Base-by-base conservation (phyloP, 2,113 vertebrate species). In the Scophthalmus maximus region DNA sequence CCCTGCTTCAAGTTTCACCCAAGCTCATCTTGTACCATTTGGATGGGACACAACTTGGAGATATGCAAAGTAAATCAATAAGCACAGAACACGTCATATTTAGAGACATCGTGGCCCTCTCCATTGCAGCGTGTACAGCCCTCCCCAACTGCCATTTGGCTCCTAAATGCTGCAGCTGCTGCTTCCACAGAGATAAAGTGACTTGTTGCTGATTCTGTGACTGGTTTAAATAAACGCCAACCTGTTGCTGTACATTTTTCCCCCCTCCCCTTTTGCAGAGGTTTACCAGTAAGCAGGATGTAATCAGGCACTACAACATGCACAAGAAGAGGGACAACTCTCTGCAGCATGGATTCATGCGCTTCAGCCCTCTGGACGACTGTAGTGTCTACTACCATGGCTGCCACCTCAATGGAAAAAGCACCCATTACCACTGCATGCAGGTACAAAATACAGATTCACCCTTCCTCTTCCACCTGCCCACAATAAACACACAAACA, bases 401-500 rank as follows among this genome's bases (percentile, higher is more conserved):
- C 93, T 99, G 98, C 87, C 98, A 99, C 93, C 96, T 99, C 69
- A 99, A 99, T 5, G 98, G 98, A 83, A 99, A 99, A 92, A 99
- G 98, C 94, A 99, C 98, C 65, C 98, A 99, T 93, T 99, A 99
- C 94, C 98, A 99, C 92, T 99, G 98, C 95, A 99, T 99, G 98
- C 98, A 99, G 98, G 96, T 98, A 93, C 92, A 88, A 46, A 53
- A 58, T 59, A 30, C 50, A 69, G 7, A 57, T 9, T 26, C 29
- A 25, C 68, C 27, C 36, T 46, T 57, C 60, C 30, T 63, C 73
- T 8, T 22, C 65, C 55, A 25, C 68, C 62, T 47, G 62, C 82
- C 34, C 78, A 57, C 20, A 38, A 27, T n/a, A 30, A 79, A 64
- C n/a, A 51, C 76, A 76, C 69, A 46, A 66, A 49, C 25, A 44